Base-by-base conservation (phyloP, 2,113 vertebrate species). In the Speoplatyrhinus poulsoni region DNA sequence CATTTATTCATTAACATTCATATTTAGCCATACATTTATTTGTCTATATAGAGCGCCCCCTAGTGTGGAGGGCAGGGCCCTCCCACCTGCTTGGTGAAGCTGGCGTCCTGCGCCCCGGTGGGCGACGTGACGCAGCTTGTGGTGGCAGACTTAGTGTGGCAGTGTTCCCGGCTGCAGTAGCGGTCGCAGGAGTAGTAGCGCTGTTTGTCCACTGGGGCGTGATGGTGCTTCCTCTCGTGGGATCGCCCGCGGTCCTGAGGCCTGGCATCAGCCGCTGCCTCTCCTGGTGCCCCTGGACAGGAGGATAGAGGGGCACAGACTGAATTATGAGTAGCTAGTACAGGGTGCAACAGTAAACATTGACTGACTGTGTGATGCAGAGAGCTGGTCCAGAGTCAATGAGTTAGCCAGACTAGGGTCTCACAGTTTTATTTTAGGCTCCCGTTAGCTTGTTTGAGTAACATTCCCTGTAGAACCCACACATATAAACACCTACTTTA, bases 121-220 rank as follows among this genome's bases (percentile, higher is more conserved):
- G 95, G 95, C 0, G 97, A 98, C 1, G 92, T 90, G 26, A 95
- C 94, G 73, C 95, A 94, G 89, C 96, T 98, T 69, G 93, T 83
- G 1, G 94, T 89, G 0, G 92, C 89, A 50, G 94, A 94, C 72
- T 95, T 95, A 83, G 92, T 89, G 63, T 93, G 93, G n/a, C 90
- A 91, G 49, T 91, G 94, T 63, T 97, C 96, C 12, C 95, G 92
- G 89, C 95, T 93, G 83, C 95, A 94, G 0, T 96, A 98, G 81
- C 96, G 95, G 80, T 99, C 96, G 0, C 97, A 99, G 48, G 97
- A 99, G 84, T 97, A 99, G 90, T 97, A 98, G 17, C 96, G 95
- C 70, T 99, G 97, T 86, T 97, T 98, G 71, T 98, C 95, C 0
- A 92, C 91, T 0, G 95, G 95, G 0, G 95, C 95, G 3, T 95